A percentile compares a stretch with the other conserved stretches of the same genome.
phyloP scores from a whole-genome alignment of 2,113 vertebrate genomes.

The Chascanopsetta lugubris region DNA sequence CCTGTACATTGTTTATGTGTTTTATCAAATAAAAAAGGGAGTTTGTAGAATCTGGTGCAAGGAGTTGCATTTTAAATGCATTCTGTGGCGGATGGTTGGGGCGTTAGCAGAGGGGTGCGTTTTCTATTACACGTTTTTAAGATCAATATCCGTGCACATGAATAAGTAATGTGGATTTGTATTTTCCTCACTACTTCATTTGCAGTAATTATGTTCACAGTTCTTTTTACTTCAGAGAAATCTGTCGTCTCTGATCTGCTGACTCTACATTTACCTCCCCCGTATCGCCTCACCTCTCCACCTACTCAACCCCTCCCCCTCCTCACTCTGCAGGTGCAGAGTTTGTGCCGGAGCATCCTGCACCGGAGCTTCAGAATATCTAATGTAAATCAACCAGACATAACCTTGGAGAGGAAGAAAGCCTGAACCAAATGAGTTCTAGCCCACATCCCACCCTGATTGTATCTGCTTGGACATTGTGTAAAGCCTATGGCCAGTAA shows the following conservation, averaged over 20 bases:
- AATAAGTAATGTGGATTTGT: not conserved
- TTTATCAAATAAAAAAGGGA: too few species aligned
- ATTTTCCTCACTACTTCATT: not conserved
- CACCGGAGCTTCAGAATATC: conserved; percentile 22
- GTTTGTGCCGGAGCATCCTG: conserved; percentile 3
- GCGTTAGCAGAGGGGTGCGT: too few species aligned
- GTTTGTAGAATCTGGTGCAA: too few species aligned
- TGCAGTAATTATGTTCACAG: not conserved
- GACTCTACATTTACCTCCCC: not conserved
- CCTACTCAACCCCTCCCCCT: not conserved
- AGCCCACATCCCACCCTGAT: conserved; percentile 46
- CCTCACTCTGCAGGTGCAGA: conserved; percentile 2
- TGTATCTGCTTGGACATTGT: conserved; percentile 50
- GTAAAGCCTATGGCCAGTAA: conserved; percentile 49
- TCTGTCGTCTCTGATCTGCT: not conserved
- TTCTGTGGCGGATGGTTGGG: too few species aligned
- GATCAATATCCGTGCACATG: not conserved
- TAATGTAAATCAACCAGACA: conserved; percentile 54
- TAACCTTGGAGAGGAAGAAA: conserved; percentile 42
- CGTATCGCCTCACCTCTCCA: not conserved
- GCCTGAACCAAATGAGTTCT: conserved; percentile 57
- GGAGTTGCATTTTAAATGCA: too few species aligned
- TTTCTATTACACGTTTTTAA: too few species aligned
- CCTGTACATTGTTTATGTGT: too few species aligned
- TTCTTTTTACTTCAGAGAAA: not conserved